A percentile compares a stretch with the other conserved stretches of the same genome.
These are phyloP conservation scores for Neodiprion lecontei DNA, from an alignment of 1,140 invertebrate genomes.

Conservation along the genomic window DNA sequence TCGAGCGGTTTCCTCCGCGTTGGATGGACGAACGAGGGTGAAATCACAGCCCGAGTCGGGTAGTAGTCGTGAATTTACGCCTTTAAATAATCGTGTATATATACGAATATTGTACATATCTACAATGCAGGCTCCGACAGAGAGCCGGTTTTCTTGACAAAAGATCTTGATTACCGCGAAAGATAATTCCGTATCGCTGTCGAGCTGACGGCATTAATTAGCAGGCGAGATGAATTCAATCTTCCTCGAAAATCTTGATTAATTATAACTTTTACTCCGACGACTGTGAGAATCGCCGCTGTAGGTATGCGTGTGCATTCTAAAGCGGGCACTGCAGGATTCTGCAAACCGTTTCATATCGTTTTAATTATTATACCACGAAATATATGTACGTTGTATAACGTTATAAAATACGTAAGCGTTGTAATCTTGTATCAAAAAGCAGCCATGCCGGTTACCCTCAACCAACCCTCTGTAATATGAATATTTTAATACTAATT, in stretches of 20 bases:
- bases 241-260: constrained; percentile 28
- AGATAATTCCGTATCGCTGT: constrained; percentile 9
- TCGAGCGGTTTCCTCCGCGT: no score
- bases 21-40: no score
- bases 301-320: no score
- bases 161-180: not conserved
- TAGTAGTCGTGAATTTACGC: no score
- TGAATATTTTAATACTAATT: not conserved
- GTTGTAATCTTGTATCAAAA: not conserved
- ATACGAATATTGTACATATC: no score
- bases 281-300: constrained; percentile 9
- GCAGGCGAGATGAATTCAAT: constrained; percentile 27
- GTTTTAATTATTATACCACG: not conserved
- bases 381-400: constrained; percentile 14
- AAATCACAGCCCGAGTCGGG: no score
- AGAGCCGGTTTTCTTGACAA: not conserved
- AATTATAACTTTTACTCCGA: constrained; percentile 18
- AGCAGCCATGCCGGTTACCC: not conserved
- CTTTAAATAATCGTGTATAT: no score
- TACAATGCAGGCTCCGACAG: no score
- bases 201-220: constrained; percentile 28
- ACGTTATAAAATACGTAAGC: not conserved
- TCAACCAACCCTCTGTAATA: not conserved
- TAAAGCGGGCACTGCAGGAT: no score
- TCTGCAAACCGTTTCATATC: no score